A percentile compares a stretch with the other conserved stretches of the same genome.
Conservation (phyloP, 2,888 invertebrate genomes). For the Alloscopus bannaensis region DNA sequence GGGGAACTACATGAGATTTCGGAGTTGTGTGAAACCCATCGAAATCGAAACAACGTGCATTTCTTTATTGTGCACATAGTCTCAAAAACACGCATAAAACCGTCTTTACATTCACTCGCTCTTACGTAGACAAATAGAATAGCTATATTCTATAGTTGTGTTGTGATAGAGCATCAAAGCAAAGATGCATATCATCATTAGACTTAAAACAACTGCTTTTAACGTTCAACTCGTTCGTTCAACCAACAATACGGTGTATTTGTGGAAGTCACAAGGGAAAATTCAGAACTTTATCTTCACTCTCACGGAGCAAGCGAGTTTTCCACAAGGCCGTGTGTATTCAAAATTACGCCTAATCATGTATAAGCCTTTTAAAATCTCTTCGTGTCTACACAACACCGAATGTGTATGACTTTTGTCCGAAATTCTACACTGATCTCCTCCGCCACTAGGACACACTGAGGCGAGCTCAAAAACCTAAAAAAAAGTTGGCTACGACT, state of each 20-base stretch:
- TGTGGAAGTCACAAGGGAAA: conserved; percentile 45
- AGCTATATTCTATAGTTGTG: conserved; percentile 2
- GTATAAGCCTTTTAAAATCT: background rate
- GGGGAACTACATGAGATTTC: no score
- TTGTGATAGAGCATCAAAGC: background rate
- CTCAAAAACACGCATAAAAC: conserved; percentile 25
- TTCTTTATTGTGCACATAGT: conserved; percentile 23
- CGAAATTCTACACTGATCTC: background rate
- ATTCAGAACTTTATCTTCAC: conserved; percentile 23
- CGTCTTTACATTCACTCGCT: no score
- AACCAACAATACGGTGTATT: background rate
- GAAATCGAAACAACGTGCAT: conserved; percentile 27
- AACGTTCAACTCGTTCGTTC: background rate
- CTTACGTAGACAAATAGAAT: no score
- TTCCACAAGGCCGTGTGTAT: conserved; percentile 30
- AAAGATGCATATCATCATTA: background rate
- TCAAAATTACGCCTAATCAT: conserved; percentile 11
- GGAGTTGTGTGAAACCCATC: conserved; percentile 8
- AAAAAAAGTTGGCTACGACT: conserved; percentile 22
- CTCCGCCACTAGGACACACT: background rate
- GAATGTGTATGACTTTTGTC: no score
- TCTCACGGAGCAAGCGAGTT: background rate
- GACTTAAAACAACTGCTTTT: background rate
- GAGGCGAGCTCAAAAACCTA: background rate
- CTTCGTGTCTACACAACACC: no score